Evolutionary conservation across 2,888 invertebrate species (phyloP).

Genomic region (Uloborus plumipes): DNA sequence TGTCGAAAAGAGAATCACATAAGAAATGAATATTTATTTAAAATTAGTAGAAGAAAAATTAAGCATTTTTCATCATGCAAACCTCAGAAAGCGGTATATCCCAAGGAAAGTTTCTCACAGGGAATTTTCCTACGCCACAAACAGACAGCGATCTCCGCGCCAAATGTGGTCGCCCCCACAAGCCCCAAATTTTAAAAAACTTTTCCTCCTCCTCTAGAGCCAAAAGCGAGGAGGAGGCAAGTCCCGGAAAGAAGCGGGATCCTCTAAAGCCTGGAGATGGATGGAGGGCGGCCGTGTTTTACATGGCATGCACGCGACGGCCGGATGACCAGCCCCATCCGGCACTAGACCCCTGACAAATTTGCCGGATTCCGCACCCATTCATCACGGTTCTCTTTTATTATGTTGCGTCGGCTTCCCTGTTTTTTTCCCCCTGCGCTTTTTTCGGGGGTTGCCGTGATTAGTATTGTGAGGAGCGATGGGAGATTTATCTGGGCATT

Average conservation of each 20-base stretch:
- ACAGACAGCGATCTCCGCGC: constrained; percentile 10
- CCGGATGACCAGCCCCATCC: constrained; percentile 53
- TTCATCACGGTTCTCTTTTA: constrained; percentile 59
- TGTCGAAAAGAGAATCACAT: too few relatives aligned
- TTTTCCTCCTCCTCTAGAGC: constrained; percentile 19
- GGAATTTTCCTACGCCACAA: not conserved
- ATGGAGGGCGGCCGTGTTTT: constrained; percentile 55
- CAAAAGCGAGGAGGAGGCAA: not conserved
- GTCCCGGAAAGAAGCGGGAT: constrained; percentile 18
- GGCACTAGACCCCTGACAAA: constrained; percentile 50
- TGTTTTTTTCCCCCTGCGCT: not conserved
- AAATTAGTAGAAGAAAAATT: too few relatives aligned
- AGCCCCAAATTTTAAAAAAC: constrained; percentile 14
- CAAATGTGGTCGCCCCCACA: constrained; percentile 18
- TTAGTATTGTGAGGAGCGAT: too few relatives aligned
- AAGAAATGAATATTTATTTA: too few relatives aligned
- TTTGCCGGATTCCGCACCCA: constrained; percentile 59
- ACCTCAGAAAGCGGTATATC: too few relatives aligned
- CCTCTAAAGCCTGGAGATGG: constrained; percentile 42
- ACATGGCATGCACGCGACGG: constrained; percentile 52
- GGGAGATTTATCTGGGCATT: too few relatives aligned
- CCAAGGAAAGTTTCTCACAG: too few relatives aligned
- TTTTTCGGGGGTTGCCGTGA: too few relatives aligned
- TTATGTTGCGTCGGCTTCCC: constrained; percentile 37
- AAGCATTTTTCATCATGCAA: too few relatives aligned